These are phyloP conservation scores for Nyctibius grandis DNA, from an alignment of 2,797 vertebrate genomes.

Conservation along the genomic window DNA sequence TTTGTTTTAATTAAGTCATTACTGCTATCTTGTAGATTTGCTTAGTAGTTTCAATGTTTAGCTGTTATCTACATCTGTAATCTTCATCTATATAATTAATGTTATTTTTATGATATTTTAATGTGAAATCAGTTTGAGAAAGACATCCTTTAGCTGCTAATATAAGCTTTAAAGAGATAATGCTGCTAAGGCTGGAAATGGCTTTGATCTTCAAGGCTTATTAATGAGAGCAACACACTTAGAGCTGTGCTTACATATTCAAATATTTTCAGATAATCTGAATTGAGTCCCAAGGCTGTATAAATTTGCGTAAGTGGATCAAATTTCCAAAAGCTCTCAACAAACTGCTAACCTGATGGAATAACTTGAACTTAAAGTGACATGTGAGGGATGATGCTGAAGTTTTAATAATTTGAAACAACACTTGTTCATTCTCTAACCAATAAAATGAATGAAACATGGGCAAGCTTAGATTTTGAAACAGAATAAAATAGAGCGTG, in stretches of 20 bases:
- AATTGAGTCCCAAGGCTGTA: neutral
- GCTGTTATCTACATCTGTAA: constrained; percentile 57
- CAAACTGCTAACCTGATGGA: neutral
- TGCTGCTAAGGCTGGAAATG: neutral
- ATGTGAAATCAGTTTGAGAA: constrained; percentile 24
- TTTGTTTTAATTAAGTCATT: constrained; percentile 67
- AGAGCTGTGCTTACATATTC: neutral
- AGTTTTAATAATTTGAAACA: neutral
- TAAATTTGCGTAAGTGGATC: constrained; percentile 44
- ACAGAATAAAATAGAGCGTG: neutral
- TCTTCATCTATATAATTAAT: constrained; percentile 58
- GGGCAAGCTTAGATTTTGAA: neutral
- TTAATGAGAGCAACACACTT: neutral
- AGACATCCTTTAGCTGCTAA: constrained; percentile 24
- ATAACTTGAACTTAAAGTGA: constrained; percentile 3
- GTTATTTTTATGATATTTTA: constrained; percentile 40
- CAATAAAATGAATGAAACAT: neutral
- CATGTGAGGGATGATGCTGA: neutral
- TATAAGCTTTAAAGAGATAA: constrained; percentile 16
- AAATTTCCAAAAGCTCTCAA: constrained; percentile 33
- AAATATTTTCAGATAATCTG: constrained; percentile 38
- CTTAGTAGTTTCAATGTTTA: constrained; percentile 53
- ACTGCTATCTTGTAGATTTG: constrained; percentile 38
- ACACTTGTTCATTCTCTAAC: neutral
- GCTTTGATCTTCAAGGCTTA: constrained; percentile 47